Evolutionary conservation across 2,888 invertebrate genomes (phyloP), one percentile per base, ranked within the genome.

Genomic region (Caenorhabditis angaria): DNA sequence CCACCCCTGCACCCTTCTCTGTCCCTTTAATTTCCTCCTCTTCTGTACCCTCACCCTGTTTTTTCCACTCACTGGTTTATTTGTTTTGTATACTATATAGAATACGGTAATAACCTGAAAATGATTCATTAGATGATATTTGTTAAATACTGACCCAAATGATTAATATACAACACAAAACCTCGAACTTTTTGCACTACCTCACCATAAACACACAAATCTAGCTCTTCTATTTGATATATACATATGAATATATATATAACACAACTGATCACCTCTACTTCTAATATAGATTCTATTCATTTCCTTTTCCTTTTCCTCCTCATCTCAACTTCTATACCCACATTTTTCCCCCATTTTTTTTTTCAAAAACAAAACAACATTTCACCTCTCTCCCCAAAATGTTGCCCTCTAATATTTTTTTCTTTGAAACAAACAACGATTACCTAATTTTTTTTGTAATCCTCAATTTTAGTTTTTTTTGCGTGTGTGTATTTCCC

Each of bases 31-130:
- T 12, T 50, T 50, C 50, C 22, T 18, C 48, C 4, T 14, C 48
- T n/a, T 48, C 20, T 50, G 1, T 50, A 24, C 50, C 6, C 24
- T 50, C 50, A 50, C 22, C 22, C 50, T 24, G 35, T 50, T 50
- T 12, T 22, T 22, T 22, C 51, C 12, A 4, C 22, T 22, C 51
- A 51, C 50, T 32, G 51, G n/a, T 48, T 61, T 61, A 20, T 57
- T 60, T 62, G 62, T 65, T 61, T 65, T 63, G 64, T 65, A 65
- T 50, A 61, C 47, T 29, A n/a, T 32, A 12, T 24, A 50, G 24
- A 50, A 50, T 50, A 50, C 22, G 24, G 22, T 20, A 24, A 50
- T 24, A 50, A 50, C 24, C 22, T 50, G 24, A 22, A 50, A 50
- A 4, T 50, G 24, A 50, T 24, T 24, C 10, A 24, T 6, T 14